Evolutionary conservation across 2,888 invertebrate species (phyloP).

Genomic region (Helobdella robusta): DNA sequence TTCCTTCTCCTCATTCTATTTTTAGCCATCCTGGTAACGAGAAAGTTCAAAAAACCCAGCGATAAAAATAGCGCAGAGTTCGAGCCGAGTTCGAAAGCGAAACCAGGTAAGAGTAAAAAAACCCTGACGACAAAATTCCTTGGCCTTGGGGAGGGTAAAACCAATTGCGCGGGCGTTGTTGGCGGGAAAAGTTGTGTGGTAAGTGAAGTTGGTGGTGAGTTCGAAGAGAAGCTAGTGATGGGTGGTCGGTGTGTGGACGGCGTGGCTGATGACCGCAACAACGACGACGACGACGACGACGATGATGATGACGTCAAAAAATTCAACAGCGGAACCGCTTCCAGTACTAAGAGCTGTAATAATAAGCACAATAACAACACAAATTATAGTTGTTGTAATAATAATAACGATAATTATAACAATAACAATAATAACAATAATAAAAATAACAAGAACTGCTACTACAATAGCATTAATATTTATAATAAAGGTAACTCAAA

Average conservation of each 20-base stretch:
- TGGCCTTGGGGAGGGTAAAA: too few relatives aligned
- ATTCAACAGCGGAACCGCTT: background rate
- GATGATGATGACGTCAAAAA: background rate
- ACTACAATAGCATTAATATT: background rate
- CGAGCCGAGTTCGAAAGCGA: background rate
- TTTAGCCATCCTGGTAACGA: background rate
- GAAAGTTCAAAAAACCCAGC: background rate
- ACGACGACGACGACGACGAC: background rate
- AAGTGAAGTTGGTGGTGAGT: too few relatives aligned
- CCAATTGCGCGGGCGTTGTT: too few relatives aligned
- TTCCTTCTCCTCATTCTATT: constrained; percentile 11
- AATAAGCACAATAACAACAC: background rate
- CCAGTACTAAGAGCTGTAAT: background rate
- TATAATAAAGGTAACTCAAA: background rate
- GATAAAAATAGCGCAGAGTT: too few relatives aligned
- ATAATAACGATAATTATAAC: background rate
- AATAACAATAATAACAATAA: background rate
- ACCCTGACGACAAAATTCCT: too few relatives aligned
- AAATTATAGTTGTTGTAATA: background rate
- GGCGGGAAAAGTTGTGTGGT: too few relatives aligned
- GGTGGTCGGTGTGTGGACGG: too few relatives aligned
- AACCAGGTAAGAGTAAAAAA: background rate
- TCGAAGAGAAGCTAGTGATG: too few relatives aligned
- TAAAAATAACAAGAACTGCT: background rate
- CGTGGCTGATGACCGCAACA: background rate